Base-by-base conservation (phyloP, 2,888 invertebrate species). In the Acanthosepion pharaonis region DNA sequence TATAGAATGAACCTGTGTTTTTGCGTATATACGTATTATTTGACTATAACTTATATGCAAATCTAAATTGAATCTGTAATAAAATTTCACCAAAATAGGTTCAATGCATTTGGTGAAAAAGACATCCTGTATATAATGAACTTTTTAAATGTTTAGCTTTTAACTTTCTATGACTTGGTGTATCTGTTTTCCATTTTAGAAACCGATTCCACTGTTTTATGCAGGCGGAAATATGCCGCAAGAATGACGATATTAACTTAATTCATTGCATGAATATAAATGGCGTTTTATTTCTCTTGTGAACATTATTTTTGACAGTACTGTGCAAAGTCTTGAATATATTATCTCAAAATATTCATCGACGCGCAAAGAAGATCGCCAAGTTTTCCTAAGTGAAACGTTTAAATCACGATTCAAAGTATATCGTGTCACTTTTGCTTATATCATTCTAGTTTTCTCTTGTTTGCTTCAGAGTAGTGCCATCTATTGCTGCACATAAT, bases 241-340 rank as follows among this genome's bases (percentile, higher is more conserved):
- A 2, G 33, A 33, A 78, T 78, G n/a, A 78, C 33, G 18, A 78
- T n/a, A 78, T 78, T 78, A 78, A 33, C n/a, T n/a, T 15, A 78
- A 9, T 33, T 78, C 11, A 0, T n/a, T 78, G n/a, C 15, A 15
- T 33, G 78, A 78, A 78, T 78, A n/a, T 78, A 15, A n/a, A 78
- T 11, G 78, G 11, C 78, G 11, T 78, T 9, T 78, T 18, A 59
- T n/a, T 11, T n/a, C n/a, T 15, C 78, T n/a, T 15, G n/a, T 78
- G 78, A 33, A 78, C 78, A 78, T 78, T 78, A 78, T 78, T 78
- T n/a, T n/a, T 78, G 78, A 78, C 78, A 78, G 78, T 33, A n/a
- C n/a, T n/a, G 8, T 78, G 78, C 78, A 33, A n/a, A 78, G n/a
- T 11, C 9, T 33, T 78, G 78, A 78, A 78, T 78, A 78, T 11